phyloP scores from a whole-genome alignment of 2,113 vertebrate species.

The Capreolus pygargus region DNA sequence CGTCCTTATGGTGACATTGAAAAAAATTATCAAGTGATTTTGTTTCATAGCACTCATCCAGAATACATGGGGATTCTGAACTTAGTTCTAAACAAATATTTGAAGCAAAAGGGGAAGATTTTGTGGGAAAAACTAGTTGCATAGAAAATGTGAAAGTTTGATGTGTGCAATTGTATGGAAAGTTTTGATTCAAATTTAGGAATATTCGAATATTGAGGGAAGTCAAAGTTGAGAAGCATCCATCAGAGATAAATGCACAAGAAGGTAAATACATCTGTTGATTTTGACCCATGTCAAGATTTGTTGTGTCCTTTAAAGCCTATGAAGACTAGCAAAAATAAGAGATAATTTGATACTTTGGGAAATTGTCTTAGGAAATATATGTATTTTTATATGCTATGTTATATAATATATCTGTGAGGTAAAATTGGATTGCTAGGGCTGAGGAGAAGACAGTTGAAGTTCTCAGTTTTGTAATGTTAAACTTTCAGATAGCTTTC shows the following conservation, averaged over 20 bases:
- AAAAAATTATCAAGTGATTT: not conserved
- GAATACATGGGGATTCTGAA: not conserved
- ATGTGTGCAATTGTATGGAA: not conserved
- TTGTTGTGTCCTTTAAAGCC: not conserved
- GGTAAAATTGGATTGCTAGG: not conserved
- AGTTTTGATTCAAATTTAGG: not conserved
- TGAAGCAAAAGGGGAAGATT: not conserved
- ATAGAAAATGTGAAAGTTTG: not conserved
- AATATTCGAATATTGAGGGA: not conserved
- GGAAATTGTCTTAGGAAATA: not conserved
- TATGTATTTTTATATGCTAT: not conserved
- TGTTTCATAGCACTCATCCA: not conserved
- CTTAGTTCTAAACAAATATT: not conserved
- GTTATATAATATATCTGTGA: not conserved
- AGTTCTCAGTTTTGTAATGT: not conserved
- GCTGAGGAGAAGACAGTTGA: not conserved
- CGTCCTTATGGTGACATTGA: not conserved
- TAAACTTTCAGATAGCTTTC: not conserved
- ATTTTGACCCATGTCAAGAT: not conserved
- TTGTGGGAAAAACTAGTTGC: not conserved
- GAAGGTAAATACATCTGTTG: not conserved
- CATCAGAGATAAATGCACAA: not conserved
- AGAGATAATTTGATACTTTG: not conserved
- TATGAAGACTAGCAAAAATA: not conserved
- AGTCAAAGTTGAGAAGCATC: not conserved